These are phyloP conservation scores for Anseranas semipalmata DNA, from an alignment of 2,113 vertebrate species.

Conservation along the genomic window DNA sequence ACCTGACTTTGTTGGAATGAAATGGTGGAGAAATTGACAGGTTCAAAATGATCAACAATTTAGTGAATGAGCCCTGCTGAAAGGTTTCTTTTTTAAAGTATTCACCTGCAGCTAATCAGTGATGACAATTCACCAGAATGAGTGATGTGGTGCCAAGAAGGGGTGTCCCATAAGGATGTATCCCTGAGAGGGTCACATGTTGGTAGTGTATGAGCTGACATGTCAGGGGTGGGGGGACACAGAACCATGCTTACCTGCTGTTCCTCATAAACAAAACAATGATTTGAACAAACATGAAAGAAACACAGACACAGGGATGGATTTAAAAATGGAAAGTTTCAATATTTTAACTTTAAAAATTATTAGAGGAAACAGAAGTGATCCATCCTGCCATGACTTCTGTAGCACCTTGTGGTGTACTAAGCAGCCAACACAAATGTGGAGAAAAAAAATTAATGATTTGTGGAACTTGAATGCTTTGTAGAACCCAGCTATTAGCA, in stretches of 20 bases:
- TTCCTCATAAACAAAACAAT: not conserved
- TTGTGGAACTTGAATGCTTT: not conserved
- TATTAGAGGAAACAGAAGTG: not conserved
- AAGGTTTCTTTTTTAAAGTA: not conserved
- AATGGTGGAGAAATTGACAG: not conserved
- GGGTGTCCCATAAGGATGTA: not conserved
- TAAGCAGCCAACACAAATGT: not conserved
- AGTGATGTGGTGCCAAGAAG: not conserved
- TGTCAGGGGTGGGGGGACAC: not conserved
- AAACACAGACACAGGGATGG: not conserved
- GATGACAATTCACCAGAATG: not conserved
- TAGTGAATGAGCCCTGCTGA: not conserved
- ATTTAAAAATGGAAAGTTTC: not conserved
- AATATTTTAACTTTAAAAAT: not conserved
- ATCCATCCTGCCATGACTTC: not conserved
- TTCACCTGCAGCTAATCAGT: accelerated
- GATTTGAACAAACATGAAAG: not conserved
- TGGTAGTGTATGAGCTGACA: accelerated
- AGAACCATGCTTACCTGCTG: not conserved
- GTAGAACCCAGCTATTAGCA: not conserved
- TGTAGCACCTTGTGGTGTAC: not conserved
- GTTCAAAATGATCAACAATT: constrained; percentile 20
- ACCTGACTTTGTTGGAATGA: not conserved
- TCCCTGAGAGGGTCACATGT: not conserved
- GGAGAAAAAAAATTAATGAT: not conserved